These are phyloP conservation scores for Hepsetus odoe DNA, from an alignment of 2,113 vertebrate species.

Conservation along the genomic window DNA sequence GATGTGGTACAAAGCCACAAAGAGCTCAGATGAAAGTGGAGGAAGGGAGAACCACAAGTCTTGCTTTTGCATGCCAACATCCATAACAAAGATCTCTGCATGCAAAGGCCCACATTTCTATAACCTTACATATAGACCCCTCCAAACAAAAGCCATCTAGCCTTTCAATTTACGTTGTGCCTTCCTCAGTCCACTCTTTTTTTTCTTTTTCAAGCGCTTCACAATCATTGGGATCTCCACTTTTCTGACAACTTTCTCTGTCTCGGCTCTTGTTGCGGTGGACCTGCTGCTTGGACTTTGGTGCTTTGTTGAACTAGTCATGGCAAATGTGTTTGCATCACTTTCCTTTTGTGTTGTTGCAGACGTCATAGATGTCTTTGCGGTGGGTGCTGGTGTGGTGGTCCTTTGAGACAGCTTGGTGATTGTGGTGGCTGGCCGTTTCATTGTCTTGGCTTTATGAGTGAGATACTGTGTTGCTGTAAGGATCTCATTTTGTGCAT, in stretches of 20 bases:
- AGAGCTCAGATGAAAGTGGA: not conserved
- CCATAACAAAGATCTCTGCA: not conserved
- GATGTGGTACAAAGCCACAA: not conserved
- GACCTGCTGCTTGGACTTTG: not conserved
- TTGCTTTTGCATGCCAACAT: not conserved
- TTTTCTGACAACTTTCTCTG: too few relatives aligned
- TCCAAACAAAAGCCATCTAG: not conserved
- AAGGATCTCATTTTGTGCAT: not conserved
- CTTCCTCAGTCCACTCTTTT: not conserved
- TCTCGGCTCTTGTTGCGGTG: not conserved
- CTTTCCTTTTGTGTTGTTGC: not conserved
- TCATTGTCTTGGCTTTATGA: not conserved
- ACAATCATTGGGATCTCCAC: not conserved
- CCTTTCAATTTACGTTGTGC: not conserved
- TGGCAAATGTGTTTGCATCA: not conserved
- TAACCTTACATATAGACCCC: not conserved
- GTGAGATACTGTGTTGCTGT: not conserved
- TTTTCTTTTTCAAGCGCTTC: not conserved
- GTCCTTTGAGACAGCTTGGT: not conserved
- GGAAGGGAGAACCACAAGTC: not conserved
- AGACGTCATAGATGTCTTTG: not conserved
- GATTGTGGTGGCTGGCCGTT: not conserved
- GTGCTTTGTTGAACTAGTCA: not conserved
- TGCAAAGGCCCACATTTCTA: not conserved
- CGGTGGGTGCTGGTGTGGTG: too few relatives aligned